Conservation (phyloP, 2,888 invertebrate genomes). For the Cartodere bifasciata region DNA sequence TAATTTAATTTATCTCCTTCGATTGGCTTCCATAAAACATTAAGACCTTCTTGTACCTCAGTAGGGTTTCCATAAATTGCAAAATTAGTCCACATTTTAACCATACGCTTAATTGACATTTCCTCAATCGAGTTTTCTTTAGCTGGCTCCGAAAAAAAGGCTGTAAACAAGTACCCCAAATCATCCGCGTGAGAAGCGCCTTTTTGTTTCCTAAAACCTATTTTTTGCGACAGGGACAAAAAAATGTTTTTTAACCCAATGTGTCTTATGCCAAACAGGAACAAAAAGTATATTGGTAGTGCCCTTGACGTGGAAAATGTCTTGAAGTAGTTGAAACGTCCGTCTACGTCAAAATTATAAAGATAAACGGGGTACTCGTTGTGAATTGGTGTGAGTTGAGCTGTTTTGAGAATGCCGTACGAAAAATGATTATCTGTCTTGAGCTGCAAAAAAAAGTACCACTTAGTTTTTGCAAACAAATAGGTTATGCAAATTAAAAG, state of each 20-base stretch:
- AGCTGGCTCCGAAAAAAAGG: constrained; percentile 12
- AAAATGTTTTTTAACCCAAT: too few species aligned
- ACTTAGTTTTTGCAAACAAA: too few species aligned
- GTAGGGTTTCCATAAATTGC: constrained; percentile 17
- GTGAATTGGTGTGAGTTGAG: constrained; percentile 1
- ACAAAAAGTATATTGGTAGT: constrained; percentile 2
- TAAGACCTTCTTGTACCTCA: constrained; percentile 11
- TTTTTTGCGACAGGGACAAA: too few species aligned
- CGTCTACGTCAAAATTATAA: constrained; percentile 10
- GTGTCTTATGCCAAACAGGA: too few species aligned
- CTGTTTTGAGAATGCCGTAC: constrained; percentile 5
- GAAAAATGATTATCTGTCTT: constrained; percentile 9
- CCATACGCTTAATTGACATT: constrained; percentile 13
- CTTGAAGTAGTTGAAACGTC: constrained; percentile 10
- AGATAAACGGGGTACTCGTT: constrained; percentile 5
- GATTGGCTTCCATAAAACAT: constrained; percentile 21
- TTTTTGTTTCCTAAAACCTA: too few species aligned
- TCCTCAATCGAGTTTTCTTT: constrained; percentile 14
- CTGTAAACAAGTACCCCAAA: constrained; percentile 19
- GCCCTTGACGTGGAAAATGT: constrained; percentile 9
- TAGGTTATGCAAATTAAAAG: too few species aligned
- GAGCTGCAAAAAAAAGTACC: constrained; percentile 8
- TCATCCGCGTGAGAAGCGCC: constrained; percentile 20
- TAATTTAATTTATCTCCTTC: constrained; percentile 18
- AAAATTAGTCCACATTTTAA: constrained; percentile 21